These are phyloP conservation scores for Ariolimax columbianus DNA, from an alignment of 2,888 invertebrate genomes.

Conservation along the genomic window DNA sequence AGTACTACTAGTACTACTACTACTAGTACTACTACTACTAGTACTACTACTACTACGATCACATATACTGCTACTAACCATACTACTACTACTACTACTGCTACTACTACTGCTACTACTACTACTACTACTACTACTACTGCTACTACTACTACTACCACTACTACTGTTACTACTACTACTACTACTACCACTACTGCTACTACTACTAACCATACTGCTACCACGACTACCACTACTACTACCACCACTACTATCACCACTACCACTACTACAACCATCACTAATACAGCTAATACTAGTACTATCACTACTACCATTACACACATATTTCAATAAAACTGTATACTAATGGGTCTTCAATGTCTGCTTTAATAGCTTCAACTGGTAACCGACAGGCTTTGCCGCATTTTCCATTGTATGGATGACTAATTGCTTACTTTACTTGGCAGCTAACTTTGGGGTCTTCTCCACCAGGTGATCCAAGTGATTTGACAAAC, in stretches of 20 bases:
- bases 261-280: slow-evolving; percentile 17
- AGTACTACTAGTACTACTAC: neutral
- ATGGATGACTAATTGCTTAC: too few species aligned
- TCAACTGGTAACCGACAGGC: too few species aligned
- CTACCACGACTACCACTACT: slow-evolving; percentile 20
- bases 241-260: slow-evolving; percentile 25
- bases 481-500: too few species aligned
- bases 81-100: neutral
- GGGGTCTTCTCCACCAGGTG: too few species aligned
- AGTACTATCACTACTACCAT: neutral
- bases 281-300: neutral
- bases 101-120: neutral
- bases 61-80: neutral
- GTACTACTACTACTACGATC: neutral
- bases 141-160: neutral
- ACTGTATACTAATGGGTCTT: too few species aligned
- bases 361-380: too few species aligned
- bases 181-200: slow-evolving; percentile 4
- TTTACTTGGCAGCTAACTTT: too few species aligned
- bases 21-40: neutral
- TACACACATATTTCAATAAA: neutral
- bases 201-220: slow-evolving; percentile 12
- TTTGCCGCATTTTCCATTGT: too few species aligned
- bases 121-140: neutral
- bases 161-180: neutral